These are phyloP conservation scores for Loris lydekkerianus DNA, from an alignment of 2,797 vertebrate species.

Conservation along the genomic window DNA sequence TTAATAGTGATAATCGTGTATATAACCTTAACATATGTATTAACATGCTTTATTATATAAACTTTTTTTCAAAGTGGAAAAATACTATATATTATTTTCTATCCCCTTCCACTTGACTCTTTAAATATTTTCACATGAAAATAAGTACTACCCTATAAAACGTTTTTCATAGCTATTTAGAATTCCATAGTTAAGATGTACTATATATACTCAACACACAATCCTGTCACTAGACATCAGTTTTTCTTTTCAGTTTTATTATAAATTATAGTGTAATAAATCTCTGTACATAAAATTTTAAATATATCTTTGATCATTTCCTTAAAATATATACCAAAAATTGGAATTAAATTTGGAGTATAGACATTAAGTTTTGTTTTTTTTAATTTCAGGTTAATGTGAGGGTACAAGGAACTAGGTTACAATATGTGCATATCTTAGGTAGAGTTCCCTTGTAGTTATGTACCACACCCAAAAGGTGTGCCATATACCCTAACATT, in stretches of 20 bases:
- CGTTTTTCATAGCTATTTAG: not conserved
- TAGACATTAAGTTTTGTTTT: not conserved
- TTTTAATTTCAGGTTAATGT: no score
- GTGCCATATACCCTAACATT: no score
- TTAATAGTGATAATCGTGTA: not conserved
- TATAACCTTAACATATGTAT: not conserved
- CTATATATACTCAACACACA: slow-evolving; percentile 17
- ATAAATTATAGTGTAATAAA: slow-evolving; percentile 41
- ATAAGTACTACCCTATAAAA: slow-evolving; percentile 20
- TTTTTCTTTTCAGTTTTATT: slow-evolving; percentile 41
- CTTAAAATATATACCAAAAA: slow-evolving; percentile 36
- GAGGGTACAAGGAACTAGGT: no score
- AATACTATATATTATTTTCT: not conserved
- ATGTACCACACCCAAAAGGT: no score
- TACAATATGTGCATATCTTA: no score
- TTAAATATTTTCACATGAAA: slow-evolving; percentile 40
- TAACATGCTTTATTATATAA: slow-evolving; percentile 17
- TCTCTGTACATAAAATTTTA: not conserved
- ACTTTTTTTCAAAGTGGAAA: slow-evolving; percentile 6
- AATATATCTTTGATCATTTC: not conserved
- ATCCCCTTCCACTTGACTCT: slow-evolving; percentile 27
- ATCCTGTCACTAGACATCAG: not conserved
- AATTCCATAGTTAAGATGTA: not conserved
- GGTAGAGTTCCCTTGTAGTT: no score
- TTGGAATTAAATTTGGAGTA: not conserved